Conservation (phyloP, 1,140 invertebrate species). For the Rhagoletis pomonella region DNA sequence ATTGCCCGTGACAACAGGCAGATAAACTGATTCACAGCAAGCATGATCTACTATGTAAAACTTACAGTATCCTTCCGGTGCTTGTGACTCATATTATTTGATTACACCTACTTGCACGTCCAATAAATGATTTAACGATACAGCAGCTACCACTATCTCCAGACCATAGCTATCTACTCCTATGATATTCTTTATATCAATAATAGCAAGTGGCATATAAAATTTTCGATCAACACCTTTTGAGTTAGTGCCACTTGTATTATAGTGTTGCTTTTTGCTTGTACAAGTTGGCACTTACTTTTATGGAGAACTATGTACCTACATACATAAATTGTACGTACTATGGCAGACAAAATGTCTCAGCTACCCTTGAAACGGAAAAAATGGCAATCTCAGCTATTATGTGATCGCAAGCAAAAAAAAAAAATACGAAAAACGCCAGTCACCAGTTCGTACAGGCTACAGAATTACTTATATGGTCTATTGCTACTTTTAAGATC, state of each 20-base stretch:
- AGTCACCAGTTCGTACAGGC: not conserved
- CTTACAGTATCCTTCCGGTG: not conserved
- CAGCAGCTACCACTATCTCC: too few relatives aligned
- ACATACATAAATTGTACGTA: not conserved
- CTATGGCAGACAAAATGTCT: constrained; percentile 17
- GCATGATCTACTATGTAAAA: not conserved
- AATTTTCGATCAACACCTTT: not conserved
- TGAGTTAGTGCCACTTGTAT: not conserved
- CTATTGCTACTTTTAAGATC: constrained; percentile 12
- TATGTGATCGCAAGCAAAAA: not conserved
- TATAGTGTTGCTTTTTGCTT: not conserved
- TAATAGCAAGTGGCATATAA: not conserved
- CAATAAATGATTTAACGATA: too few relatives aligned
- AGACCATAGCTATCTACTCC: not conserved
- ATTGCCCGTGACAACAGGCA: not conserved
- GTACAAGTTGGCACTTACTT: constrained; percentile 21
- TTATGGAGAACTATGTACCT: not conserved
- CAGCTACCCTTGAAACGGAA: constrained; percentile 11
- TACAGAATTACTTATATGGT: not conserved
- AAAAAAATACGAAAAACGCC: not conserved
- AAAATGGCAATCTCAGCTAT: constrained; percentile 6
- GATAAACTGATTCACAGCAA: not conserved
- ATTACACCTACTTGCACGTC: not conserved
- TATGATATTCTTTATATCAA: not conserved
- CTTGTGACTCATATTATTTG: not conserved